These are phyloP conservation scores for Heliangelus exortis DNA, from an alignment of 2,797 vertebrate genomes.

Conservation along the genomic window DNA sequence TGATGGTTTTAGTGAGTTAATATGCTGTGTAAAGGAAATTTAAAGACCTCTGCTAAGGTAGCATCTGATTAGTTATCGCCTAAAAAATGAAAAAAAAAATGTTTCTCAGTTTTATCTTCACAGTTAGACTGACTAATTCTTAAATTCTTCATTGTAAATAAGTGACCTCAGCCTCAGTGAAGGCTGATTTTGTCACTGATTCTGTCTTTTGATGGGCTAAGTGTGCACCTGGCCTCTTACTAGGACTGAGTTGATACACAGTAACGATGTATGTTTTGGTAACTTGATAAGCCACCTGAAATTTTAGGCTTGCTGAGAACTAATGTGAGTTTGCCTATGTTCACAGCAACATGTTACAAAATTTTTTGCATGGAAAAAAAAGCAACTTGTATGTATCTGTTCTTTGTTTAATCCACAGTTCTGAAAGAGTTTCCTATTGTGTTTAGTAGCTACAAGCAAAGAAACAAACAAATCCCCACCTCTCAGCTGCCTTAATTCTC, in stretches of 20 bases:
- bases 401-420: not conserved
- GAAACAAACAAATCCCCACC: not conserved
- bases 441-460: not conserved
- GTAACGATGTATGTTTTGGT: not conserved
- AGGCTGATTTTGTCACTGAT: not conserved
- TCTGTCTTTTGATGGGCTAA: not conserved
- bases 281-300: not conserved
- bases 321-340: not conserved
- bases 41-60: not conserved
- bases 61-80: not conserved
- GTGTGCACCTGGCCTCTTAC: not conserved
- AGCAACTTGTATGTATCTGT: not conserved
- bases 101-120: not conserved
- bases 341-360: not conserved
- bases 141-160: not conserved
- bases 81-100: not conserved
- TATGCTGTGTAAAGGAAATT: not conserved
- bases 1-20: not conserved
- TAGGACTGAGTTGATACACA: not conserved
- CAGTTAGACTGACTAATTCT: not conserved
- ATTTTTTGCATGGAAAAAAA: not conserved
- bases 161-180: fast-evolving
- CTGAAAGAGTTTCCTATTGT: not conserved
- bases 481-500: not conserved
- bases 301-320: not conserved